Evolutionary conservation across 2,113 vertebrate genomes (phyloP), one percentile per base, ranked within the genome.

Genomic region (Noctilio leporinus): DNA sequence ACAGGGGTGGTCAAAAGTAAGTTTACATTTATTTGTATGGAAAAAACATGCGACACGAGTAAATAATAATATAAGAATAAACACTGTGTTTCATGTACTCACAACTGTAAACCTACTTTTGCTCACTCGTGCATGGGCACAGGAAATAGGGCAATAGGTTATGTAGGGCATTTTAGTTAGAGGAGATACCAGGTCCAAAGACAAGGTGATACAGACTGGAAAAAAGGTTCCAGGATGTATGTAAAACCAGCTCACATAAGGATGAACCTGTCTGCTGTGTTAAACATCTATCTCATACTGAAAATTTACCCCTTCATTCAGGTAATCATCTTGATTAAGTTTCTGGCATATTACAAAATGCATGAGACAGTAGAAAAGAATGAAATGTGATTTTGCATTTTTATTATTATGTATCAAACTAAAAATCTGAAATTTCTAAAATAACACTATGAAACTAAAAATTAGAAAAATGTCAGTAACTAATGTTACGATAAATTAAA

Each of bases 361-460:
- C 30, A 22, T 28, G 69, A 86, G 70, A 80, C 7, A 80, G 20
- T 40, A 92, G 47, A 47, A 5, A 91, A 91, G 14, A 8, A 86
- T 82, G 15, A 26, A 78, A 67, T 82, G 9, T 38, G 15, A 89
- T 28, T 90, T 87, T 82, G 38, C n/a, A 65, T 95, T 80, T 64
- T 14, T 67, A 89, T 72, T 14, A 83, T 57, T 91, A 65, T 30
- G 33, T 91, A 40, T 53, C 28, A 89, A 88, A 91, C 57, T 40
- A 62, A 91, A 93, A 92, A 70, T 59, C 33, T 47, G 15, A 96
- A 70, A 84, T 86, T 94, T 5, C 67, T 73, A 73, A 77, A 75
- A 86, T 17, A 92, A 40, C 67, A 86, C 6, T 33, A 35, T 20
- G 16, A 85, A 89, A 72, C 16, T 76, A 51, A 75, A 82, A 89